Conservation (phyloP, 2,113 vertebrate genomes). For the Sapajus apella region DNA sequence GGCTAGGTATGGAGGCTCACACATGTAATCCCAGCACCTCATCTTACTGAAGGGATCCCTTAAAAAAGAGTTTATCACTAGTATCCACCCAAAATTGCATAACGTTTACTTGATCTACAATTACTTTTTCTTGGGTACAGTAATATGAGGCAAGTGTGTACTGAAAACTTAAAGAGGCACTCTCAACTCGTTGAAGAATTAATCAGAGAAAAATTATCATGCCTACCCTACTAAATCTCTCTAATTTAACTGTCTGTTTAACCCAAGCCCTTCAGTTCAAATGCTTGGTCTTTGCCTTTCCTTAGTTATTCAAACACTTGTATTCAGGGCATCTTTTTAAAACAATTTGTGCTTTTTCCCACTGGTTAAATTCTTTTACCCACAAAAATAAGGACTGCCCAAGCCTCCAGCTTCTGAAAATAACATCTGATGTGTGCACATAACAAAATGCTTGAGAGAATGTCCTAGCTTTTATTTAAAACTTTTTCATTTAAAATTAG, state of each 20-base stretch:
- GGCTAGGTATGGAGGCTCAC: too few relatives aligned
- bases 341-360: background rate
- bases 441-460: constrained; percentile 55
- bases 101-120: constrained; percentile 5
- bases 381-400: constrained; percentile 53
- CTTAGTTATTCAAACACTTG: constrained; percentile 46
- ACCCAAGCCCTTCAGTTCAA: background rate
- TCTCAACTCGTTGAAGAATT: constrained; percentile 26
- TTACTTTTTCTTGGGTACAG: constrained; percentile 7
- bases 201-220: constrained; percentile 24
- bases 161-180: constrained; percentile 40
- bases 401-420: constrained; percentile 67
- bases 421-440: constrained; percentile 54
- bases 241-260: constrained; percentile 24
- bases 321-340: constrained; percentile 25
- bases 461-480: constrained; percentile 63
- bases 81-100: background rate
- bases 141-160: background rate
- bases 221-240: constrained; percentile 30
- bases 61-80: background rate
- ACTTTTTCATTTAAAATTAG: constrained; percentile 63
- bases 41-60: background rate
- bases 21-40: background rate
- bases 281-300: constrained; percentile 16
- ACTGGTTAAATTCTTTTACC: constrained; percentile 41